Base-by-base conservation (phyloP, 2,113 vertebrate genomes). In the Tragelaphus scriptus region DNA sequence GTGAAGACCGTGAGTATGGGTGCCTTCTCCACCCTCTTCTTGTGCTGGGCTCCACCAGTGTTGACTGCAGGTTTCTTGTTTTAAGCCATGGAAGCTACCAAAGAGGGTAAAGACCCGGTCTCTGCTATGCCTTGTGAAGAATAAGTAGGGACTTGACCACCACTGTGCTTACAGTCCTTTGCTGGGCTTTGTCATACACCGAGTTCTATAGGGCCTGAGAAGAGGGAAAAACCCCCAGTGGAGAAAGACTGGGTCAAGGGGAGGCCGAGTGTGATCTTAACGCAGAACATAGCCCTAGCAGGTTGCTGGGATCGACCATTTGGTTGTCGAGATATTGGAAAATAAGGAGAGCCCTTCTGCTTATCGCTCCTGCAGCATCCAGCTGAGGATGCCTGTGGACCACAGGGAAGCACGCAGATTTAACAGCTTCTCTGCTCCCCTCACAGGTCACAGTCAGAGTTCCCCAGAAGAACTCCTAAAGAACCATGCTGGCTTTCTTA, bases 391-490 rank as follows among this genome's bases (percentile, higher is more conserved):
- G 21, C 19, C 55, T 55, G 2, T 4, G 3, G 32, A 23, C 16
- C 25, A 2, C 12, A 56, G 9, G 75, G 36, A 53, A 30, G 36
- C 47, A 17, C 0, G 23, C 32, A 23, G 51, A 49, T 28, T 51
- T 80, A 94, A 85, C 19, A 2, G 7, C 55, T 36, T 91, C 9
- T 98, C 77, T 96, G 40, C n/a, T 59, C 96, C 59, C 49, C 92
- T 90, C 59, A 85, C 49, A 99, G 99, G 99, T 99, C 98, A 99
- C 99, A 0, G 97, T 99, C 84, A 99, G 99, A 98, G 98, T 99
- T 5, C 99, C 99, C 2, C 99, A 99, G 99, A 99, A 99, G 97
- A 99, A 99, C 95, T 99, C 99, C 0, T 99, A 98, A 98, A 98
- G 91, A 40, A 14, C 47, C 3, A 40, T 0, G 6, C 71, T 25